These are phyloP conservation scores for Ennomos fuscantarius DNA, from an alignment of 2,888 invertebrate genomes.

Conservation along the genomic window DNA sequence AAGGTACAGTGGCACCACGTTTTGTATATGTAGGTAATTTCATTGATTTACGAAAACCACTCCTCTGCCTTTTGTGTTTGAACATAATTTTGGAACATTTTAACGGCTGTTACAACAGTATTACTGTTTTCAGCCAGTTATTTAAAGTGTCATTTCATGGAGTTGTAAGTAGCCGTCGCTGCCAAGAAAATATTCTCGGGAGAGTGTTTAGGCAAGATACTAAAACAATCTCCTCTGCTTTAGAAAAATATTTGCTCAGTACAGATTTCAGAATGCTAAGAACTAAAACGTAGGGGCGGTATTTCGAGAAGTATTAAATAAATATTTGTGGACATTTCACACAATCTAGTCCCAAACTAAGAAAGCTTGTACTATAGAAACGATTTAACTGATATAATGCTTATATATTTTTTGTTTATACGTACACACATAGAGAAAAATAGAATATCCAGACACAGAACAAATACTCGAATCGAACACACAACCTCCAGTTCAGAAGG, in stretches of 20 bases:
- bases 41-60: conserved; percentile 2
- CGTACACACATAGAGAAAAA: not conserved
- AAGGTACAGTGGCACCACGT: conserved; percentile 1
- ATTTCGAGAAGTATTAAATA: no score
- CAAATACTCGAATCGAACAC: no score
- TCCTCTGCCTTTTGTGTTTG: conserved; percentile 9
- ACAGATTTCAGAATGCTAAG: no score
- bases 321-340: not conserved
- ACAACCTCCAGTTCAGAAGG: no score
- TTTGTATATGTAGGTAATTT: conserved; percentile 9
- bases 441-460: no score
- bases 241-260: not conserved
- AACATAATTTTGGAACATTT: conserved; percentile 20
- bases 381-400: no score
- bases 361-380: no score
- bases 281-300: no score
- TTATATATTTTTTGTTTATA: no score
- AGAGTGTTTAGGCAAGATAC: conserved; percentile 19
- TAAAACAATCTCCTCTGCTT: conserved; percentile 12
- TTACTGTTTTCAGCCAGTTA: conserved; percentile 27
- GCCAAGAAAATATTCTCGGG: conserved; percentile 24
- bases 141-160: conserved; percentile 28
- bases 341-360: no score
- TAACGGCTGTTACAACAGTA: conserved; percentile 20
- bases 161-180: conserved; percentile 23